Conservation (phyloP, 1,140 invertebrate species). For the Aphidius ervi region DNA sequence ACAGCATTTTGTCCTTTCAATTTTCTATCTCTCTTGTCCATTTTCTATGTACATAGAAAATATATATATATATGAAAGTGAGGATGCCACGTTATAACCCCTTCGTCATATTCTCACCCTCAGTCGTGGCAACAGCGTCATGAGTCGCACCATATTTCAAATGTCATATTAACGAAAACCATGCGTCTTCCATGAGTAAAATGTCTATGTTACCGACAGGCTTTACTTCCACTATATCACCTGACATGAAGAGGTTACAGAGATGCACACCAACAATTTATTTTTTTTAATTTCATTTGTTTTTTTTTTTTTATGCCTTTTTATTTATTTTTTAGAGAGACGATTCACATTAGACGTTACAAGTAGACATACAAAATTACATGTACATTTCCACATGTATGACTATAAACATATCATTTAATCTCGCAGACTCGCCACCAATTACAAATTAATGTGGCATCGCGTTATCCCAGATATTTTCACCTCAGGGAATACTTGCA, state of each 20-base stretch:
- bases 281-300: conserved; percentile 12
- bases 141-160: conserved; percentile 44
- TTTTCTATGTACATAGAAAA: not conserved
- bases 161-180: conserved; percentile 45
- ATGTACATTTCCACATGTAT: too few species aligned
- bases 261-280: not conserved
- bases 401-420: conserved; percentile 25
- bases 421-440: conserved; percentile 32
- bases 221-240: conserved; percentile 36
- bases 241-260: conserved; percentile 14
- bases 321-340: not conserved
- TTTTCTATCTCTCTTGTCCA: not conserved
- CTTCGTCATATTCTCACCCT: conserved; percentile 14
- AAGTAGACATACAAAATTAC: too few species aligned
- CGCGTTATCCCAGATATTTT: conserved; percentile 31
- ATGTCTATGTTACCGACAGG: conserved; percentile 38
- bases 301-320: conserved; percentile 1
- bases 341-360: not conserved
- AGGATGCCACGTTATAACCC: not conserved
- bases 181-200: conserved; percentile 44
- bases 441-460: conserved; percentile 39
- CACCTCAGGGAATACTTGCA: conserved; percentile 28
- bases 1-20: too few species aligned
- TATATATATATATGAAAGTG: not conserved
- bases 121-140: conserved; percentile 16